Evolutionary conservation across 2,113 vertebrate genomes (phyloP).

Genomic region (Vulpes ferrilata): DNA sequence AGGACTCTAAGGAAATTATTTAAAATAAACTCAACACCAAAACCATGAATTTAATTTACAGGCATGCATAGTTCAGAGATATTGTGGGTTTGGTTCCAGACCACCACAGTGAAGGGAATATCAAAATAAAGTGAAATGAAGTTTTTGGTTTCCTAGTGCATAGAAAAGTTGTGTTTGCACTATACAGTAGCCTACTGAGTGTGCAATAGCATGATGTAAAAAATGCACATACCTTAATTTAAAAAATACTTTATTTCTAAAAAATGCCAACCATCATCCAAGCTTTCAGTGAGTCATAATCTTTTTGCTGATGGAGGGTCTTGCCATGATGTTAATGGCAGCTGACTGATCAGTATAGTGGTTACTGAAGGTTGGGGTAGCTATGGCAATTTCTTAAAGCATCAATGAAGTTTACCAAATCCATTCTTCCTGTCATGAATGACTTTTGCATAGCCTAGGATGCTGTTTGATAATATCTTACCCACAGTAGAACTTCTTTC

Average conservation of each 20-base stretch:
- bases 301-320: not conserved
- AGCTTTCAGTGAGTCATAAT: not conserved
- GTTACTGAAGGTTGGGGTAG: not conserved
- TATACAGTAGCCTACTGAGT: not conserved
- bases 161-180: not conserved
- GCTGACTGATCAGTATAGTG: not conserved
- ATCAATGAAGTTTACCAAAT: not conserved
- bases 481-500: not conserved
- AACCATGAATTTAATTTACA: conserved; percentile 68
- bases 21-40: conserved; percentile 63
- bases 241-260: not conserved
- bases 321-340: not conserved
- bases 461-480: not conserved
- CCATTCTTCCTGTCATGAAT: not conserved
- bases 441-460: not conserved
- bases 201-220: not conserved
- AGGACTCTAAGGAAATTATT: conserved; percentile 60
- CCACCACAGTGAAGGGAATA: not conserved
- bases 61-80: not conserved
- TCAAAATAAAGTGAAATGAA: not conserved
- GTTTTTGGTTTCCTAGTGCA: not conserved
- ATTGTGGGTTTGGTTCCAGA: not conserved
- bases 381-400: not conserved
- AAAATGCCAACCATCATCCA: not conserved
- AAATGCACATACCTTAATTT: not conserved